phyloP scores from a whole-genome alignment of 2,888 invertebrate species.

The Atethmia centrago region DNA sequence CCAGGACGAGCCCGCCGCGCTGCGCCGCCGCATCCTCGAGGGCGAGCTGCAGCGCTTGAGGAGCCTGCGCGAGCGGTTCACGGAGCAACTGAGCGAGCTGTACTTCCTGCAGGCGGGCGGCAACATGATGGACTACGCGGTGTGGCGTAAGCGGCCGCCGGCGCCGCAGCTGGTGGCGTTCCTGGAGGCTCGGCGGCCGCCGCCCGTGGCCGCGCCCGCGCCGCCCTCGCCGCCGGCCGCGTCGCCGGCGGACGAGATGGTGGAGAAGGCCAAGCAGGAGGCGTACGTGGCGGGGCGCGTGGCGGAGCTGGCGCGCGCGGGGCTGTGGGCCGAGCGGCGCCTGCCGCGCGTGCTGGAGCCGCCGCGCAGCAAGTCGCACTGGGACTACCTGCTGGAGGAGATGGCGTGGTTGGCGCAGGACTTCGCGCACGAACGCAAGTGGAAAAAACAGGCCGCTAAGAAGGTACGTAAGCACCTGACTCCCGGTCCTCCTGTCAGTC shows the following conservation, averaged over 20 bases:
- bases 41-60: conserved; percentile 93
- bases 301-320: conserved; percentile 97
- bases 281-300: conserved; percentile 98
- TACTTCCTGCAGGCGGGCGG: conserved; percentile 97
- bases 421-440: conserved; percentile 99
- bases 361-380: conserved; percentile 97
- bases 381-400: conserved; percentile 99
- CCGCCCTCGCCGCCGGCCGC: conserved; percentile 83
- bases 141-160: conserved; percentile 95
- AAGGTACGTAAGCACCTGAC: conserved; percentile 88
- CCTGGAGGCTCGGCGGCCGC: conserved; percentile 93
- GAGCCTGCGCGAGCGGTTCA: conserved; percentile 92
- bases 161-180: conserved; percentile 94
- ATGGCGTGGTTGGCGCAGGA: conserved; percentile 99
- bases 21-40: conserved; percentile 91
- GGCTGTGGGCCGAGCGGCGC: conserved; percentile 98
- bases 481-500: background rate
- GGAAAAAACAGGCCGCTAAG: conserved; percentile 98
- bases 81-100: conserved; percentile 95
- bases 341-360: conserved; percentile 98
- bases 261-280: conserved; percentile 92
- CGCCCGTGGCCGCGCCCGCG: conserved; percentile 87
- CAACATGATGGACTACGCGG: conserved; percentile 96
- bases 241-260: conserved; percentile 80
- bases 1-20: conserved; percentile 77